Evolutionary conservation across 2,888 invertebrate species (phyloP), one percentile per base, ranked within the genome.

Genomic region (Criorhina ranunculi): DNA sequence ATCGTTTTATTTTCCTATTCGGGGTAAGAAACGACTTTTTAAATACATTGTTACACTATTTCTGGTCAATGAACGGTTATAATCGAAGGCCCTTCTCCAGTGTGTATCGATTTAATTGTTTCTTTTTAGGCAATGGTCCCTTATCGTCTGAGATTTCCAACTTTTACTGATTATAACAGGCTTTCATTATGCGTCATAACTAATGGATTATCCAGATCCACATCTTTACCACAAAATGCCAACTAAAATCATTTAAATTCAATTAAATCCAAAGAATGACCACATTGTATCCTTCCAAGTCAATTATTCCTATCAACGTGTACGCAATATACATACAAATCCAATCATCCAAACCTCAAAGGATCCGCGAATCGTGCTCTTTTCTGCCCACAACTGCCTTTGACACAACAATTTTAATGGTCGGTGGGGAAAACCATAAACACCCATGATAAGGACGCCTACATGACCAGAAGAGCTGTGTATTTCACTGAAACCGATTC

Each of bases 361-460:
- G 49, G 24, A 24, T 24, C 6, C 49, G 49, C 49, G 24, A 29
- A n/a, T 49, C n/a, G 19, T 49, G 49, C 6, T 29, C 49, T 19
- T 24, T 15, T 49, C 9, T n/a, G 24, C 7, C 7, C 49, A 49
- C 12, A 49, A 6, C n/a, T 5, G 9, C 35, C 35, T 9, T 9
- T 40, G 12, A 0, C 5, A 9, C 15, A 9, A 17, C 19, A 19
- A 46, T 19, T 9, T 19, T 6, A 19, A 46, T 46, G 9, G 46
- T 19, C 19, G 17, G 6, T 11, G 12, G 12, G 0, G 2, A 40
- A 40, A 40, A 12, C 40, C 40, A 40, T 40, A 37, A n/a, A 11
- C 37, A n/a, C n/a, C 37, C 37, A 37, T n/a, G 4, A 40, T 40
- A 12, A 12, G 40, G 40, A 6, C 40, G 6, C 40, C 40, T 1